A percentile compares a stretch with the other conserved stretches of the same genome.
These are phyloP conservation scores for Trichonephila clavata DNA, from an alignment of 1,140 invertebrate species.

Conservation along the genomic window DNA sequence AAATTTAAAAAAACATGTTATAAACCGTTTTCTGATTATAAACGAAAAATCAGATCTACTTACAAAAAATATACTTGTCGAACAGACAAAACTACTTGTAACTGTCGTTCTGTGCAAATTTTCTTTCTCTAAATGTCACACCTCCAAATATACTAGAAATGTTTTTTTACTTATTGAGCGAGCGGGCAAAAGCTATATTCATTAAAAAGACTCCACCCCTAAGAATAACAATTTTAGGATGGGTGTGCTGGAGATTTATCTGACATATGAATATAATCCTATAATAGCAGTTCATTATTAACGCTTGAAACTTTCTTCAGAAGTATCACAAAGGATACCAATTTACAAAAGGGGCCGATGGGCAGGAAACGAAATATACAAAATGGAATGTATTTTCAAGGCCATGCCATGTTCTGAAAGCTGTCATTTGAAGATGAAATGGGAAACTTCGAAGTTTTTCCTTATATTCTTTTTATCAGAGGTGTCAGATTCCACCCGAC, in stretches of 20 bases:
- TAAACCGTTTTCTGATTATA: too few species aligned
- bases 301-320: background rate
- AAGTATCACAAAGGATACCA: background rate
- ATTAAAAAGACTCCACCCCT: background rate
- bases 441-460: background rate
- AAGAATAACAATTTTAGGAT: background rate
- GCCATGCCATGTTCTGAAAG: background rate
- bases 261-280: slow-evolving; percentile 5
- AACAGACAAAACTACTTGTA: too few species aligned
- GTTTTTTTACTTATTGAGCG: background rate
- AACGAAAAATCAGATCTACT: too few species aligned
- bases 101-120: too few species aligned
- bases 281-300: background rate
- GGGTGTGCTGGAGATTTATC: background rate
- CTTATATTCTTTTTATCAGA: background rate
- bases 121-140: too few species aligned
- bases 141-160: background rate
- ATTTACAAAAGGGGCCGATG: background rate
- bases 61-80: too few species aligned
- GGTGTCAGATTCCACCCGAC: background rate
- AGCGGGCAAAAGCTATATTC: background rate
- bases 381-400: background rate
- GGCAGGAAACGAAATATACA: background rate
- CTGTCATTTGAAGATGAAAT: background rate
- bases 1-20: too few species aligned